Percentiles rank a stretch among this genome's conserved stretches.
phyloP scores from a whole-genome alignment of 2,888 invertebrate species.

The Blera fallax region DNA sequence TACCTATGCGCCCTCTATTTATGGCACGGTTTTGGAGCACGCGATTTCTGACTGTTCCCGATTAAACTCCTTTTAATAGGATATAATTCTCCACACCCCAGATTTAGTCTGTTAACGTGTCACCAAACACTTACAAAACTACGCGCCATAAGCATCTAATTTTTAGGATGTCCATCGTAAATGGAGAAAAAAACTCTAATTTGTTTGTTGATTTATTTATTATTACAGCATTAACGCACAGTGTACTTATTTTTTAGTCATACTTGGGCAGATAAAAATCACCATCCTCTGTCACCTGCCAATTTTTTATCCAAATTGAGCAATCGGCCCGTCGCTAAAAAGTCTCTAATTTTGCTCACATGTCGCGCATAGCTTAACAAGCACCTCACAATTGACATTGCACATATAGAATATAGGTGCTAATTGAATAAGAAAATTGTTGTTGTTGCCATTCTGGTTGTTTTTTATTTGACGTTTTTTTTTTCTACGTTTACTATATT shows the following conservation, averaged over 20 bases:
- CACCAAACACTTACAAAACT: background rate
- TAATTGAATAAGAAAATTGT: slow-evolving; percentile 49
- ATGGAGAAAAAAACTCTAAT: background rate
- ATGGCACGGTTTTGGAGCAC: too few relatives aligned
- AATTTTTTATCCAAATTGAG: background rate
- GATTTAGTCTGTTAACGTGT: too few relatives aligned
- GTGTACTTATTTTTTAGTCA: background rate
- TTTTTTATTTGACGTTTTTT: background rate
- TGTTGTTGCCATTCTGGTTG: slow-evolving; percentile 4
- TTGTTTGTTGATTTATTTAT: background rate
- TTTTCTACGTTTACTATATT: background rate
- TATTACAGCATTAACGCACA: background rate
- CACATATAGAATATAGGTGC: slow-evolving; percentile 30
- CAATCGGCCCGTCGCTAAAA: background rate
- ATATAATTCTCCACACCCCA: background rate
- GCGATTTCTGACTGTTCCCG: background rate
- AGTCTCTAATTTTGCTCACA: slow-evolving; percentile 33
- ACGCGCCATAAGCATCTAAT: background rate
- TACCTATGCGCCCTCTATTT: too few relatives aligned
- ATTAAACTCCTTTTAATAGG: background rate
- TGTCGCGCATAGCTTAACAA: slow-evolving; percentile 35
- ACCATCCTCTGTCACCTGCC: background rate
- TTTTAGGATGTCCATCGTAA: background rate
- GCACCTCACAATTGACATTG: slow-evolving; percentile 28
- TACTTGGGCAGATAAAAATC: background rate